Evolutionary conservation across 2,113 vertebrate species (phyloP).

Genomic region (Onychorhynchus coronatus): DNA sequence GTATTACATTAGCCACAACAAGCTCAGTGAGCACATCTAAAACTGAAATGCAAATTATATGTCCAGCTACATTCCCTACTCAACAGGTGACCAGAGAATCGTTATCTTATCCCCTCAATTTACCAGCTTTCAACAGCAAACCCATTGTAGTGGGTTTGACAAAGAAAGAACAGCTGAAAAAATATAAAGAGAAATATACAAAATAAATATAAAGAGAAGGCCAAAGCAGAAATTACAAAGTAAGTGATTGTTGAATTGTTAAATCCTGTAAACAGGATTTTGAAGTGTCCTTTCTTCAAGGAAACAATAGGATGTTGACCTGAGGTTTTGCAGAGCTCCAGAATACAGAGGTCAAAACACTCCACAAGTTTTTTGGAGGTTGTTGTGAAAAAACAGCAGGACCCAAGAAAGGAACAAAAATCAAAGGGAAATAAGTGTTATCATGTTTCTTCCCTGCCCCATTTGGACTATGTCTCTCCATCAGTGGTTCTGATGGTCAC

Average conservation of each 20-base stretch:
- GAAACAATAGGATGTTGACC: background rate
- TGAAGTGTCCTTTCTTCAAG: background rate
- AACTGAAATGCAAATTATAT: background rate
- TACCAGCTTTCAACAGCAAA: background rate
- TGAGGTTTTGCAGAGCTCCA: background rate
- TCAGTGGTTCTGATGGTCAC: background rate
- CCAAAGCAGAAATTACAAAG: background rate
- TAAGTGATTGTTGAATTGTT: background rate
- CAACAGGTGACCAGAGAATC: background rate
- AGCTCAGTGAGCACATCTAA: background rate
- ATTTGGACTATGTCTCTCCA: background rate
- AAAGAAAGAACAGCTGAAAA: background rate
- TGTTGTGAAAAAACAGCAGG: background rate
- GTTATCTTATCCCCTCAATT: background rate
- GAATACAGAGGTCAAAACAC: background rate
- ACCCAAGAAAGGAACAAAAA: background rate
- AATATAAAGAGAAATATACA: no score
- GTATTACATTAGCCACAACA: background rate
- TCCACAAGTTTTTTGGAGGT: background rate
- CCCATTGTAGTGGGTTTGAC: background rate
- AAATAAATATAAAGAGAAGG: no score
- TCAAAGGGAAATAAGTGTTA: background rate
- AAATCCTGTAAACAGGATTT: background rate
- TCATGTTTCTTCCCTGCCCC: background rate
- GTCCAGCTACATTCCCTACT: background rate